Conservation (phyloP, 2,888 invertebrate genomes). For the Hirtodrosophila duncani region DNA sequence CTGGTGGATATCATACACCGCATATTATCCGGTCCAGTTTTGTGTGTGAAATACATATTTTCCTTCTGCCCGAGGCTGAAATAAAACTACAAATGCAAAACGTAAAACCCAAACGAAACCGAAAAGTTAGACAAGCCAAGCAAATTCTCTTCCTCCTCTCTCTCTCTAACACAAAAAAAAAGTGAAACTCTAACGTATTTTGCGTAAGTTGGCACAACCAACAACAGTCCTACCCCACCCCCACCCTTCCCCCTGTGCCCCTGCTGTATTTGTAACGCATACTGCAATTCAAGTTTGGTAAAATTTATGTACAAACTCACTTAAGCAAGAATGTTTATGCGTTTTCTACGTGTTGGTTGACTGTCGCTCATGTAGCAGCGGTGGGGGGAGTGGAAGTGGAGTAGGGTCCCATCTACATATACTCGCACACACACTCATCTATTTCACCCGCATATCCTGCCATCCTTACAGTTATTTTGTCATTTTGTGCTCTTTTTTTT, state of each 20-base stretch:
- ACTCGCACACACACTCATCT: not conserved
- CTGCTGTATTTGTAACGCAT: constrained; percentile 16
- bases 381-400: not conserved
- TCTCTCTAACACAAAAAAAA: constrained; percentile 16
- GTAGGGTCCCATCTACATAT: no score
- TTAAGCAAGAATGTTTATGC: constrained; percentile 76
- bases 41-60: no score
- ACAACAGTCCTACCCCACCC: not conserved
- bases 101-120: constrained; percentile 27
- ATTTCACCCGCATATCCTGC: constrained; percentile 1
- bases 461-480: constrained; percentile 57
- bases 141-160: no score
- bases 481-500: constrained; percentile 43
- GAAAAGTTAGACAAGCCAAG: constrained; percentile 32
- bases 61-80: constrained; percentile 27
- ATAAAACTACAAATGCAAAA: constrained; percentile 25
- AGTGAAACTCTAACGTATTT: constrained; percentile 23
- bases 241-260: not conserved
- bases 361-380: constrained; percentile 56
- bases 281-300: constrained; percentile 63
- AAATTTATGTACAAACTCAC: constrained; percentile 76
- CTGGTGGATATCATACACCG: no score
- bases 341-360: constrained; percentile 73
- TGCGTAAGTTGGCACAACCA: constrained; percentile 22
- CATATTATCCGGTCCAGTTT: constrained; percentile 1